Conservation (phyloP, 92 coral and sea anemone species). For the Pocillopora grandis region DNA sequence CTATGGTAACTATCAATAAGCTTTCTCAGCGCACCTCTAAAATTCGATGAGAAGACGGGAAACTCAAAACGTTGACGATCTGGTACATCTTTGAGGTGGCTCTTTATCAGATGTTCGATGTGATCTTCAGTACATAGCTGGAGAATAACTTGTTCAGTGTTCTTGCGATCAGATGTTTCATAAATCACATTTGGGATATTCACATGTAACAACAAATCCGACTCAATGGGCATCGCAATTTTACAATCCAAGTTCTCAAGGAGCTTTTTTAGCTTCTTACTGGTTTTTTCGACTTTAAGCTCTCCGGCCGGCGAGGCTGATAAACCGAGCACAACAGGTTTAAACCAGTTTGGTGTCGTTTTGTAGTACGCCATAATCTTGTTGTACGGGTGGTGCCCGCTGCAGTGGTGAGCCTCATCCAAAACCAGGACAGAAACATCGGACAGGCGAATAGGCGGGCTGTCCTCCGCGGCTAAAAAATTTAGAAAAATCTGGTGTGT, state of each 20-base stretch:
- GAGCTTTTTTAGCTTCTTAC: conserved; percentile 49
- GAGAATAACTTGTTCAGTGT: conserved; percentile 36
- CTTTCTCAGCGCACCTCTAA: conserved; percentile 77
- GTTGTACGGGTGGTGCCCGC: conserved; percentile 81
- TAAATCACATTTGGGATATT: conserved; percentile 40
- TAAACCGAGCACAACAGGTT: conserved; percentile 86
- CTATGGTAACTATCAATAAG: conserved; percentile 74
- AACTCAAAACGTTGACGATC: conserved; percentile 44
- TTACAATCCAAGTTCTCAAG: conserved; percentile 55
- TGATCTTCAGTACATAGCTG: conserved; percentile 32
- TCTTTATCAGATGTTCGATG: conserved; percentile 23
- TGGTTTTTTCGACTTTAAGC: conserved; percentile 43
- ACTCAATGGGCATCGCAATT: conserved; percentile 64
- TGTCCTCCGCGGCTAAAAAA: conserved; percentile 54
- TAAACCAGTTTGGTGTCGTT: conserved; percentile 45
- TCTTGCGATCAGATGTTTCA: conserved; percentile 21
- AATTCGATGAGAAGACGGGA: conserved; percentile 66
- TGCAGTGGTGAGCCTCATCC: conserved; percentile 94
- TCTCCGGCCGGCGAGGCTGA: conserved; percentile 95
- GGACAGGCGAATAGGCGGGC: conserved; percentile 54
- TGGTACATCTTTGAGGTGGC: conserved; percentile 30
- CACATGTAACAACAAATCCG: background rate
- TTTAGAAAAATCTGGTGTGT: conserved; percentile 94
- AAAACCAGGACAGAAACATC: conserved; percentile 84
- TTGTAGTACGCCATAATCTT: conserved; percentile 74